Evolutionary conservation across 2,888 invertebrate species (phyloP), one percentile per base, ranked within the genome.

Genomic region (Antheraea yamamai): DNA sequence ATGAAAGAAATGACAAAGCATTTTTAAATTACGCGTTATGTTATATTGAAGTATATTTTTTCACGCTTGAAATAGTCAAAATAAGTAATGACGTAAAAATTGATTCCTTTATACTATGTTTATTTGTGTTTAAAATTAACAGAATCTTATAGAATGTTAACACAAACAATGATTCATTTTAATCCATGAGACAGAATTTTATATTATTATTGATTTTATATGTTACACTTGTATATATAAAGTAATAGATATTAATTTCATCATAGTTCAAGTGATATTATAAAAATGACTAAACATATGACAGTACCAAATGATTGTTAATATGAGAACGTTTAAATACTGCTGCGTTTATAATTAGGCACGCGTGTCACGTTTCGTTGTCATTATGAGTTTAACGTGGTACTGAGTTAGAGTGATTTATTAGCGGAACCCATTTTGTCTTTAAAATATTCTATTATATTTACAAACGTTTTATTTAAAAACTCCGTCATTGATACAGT

Each of bases 341-440:
- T 16, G 16, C 26, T 66, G 64, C 64, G 64, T 30, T 30, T 30
- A 66, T 66, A 66, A 66, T 66, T 30, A 66, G 64, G 16, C 12
- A 66, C 30, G 64, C 64, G 64, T 66, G 30, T 66, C 64, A 26
- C 64, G 64, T 66, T 66, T 66, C 3, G 12, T 66, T 66, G 64
- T 66, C 26, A 66, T 66, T 66, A 66, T 66, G 64, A 66, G 64
- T 66, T 66, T 66, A 66, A 66, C 64, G 64, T 64, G 16, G 8
- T 55, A 64, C 64, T 66, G 26, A 66, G 64, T 64, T 64, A 64
- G 14, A 16, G 64, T 66, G 64, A 66, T 66, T 66, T 66, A 66
- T 30, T 66, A 66, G 30, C 64, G 26, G 64, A 66, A 66, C 30
- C 26, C 16, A 30, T 66, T 66, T 66, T 66, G 18, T 30, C 26